These are phyloP conservation scores for Zaprionus vittiger DNA, from an alignment of 1,140 invertebrate species.

Conservation along the genomic window DNA sequence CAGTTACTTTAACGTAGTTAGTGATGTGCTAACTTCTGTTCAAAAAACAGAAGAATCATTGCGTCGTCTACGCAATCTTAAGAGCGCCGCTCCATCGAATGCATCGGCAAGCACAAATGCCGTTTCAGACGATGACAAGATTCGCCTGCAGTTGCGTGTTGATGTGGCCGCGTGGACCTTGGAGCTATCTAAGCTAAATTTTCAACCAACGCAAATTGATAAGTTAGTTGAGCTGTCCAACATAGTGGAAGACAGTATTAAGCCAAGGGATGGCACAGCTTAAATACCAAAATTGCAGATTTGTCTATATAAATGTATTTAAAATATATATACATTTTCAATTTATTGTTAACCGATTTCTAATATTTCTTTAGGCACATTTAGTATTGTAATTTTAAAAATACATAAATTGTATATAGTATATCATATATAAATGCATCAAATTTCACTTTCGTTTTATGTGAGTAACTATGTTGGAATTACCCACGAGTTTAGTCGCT, in stretches of 20 bases:
- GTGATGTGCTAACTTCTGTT: conserved; percentile 95
- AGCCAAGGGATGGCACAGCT: conserved; percentile 53
- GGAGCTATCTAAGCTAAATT: conserved; percentile 68
- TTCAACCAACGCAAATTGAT: conserved; percentile 65
- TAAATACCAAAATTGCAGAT: conserved; percentile 20
- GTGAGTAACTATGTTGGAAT: conserved; percentile 29
- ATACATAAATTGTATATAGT: conserved; percentile 69
- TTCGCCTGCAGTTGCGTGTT: conserved; percentile 93
- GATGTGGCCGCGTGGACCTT: conserved; percentile 89
- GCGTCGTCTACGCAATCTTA: conserved; percentile 93
- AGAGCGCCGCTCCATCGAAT: conserved; percentile 81
- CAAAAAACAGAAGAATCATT: conserved; percentile 97
- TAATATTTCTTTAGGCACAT: conserved; percentile 70
- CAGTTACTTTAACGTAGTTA: conserved; percentile 92
- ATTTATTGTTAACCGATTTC: conserved; percentile 65
- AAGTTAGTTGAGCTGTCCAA: conserved; percentile 61
- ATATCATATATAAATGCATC: conserved; percentile 77
- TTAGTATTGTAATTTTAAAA: conserved; percentile 46
- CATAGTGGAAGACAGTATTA: conserved; percentile 76
- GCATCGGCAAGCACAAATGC: conserved; percentile 75
- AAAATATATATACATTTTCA: conserved; percentile 48
- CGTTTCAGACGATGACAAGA: conserved; percentile 95
- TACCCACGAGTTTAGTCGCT: conserved; percentile 64
- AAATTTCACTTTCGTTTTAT: conserved; percentile 62
- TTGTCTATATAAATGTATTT: conserved; percentile 18